phyloP scores from a whole-genome alignment of 2,888 invertebrate genomes.

The Belgica antarctica region DNA sequence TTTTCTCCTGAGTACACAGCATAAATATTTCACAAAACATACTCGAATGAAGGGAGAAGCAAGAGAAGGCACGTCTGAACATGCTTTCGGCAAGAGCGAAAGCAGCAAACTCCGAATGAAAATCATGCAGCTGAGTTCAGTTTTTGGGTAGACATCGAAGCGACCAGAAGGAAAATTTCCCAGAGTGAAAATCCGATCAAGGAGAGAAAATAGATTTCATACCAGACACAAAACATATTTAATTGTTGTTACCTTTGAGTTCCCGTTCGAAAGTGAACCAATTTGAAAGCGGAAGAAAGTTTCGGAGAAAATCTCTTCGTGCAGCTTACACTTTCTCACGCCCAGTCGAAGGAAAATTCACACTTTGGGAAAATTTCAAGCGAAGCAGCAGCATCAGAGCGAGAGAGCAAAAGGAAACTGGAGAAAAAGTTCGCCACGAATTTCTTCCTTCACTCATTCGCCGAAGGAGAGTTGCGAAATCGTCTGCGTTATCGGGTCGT shows the following conservation, averaged over 20 bases:
- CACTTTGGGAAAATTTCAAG: background rate
- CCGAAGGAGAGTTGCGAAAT: slow-evolving; percentile 5
- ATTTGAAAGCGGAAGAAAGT: background rate
- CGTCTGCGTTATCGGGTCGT: background rate
- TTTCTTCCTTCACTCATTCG: no score
- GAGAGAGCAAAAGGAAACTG: slow-evolving; percentile 7
- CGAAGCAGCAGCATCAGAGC: background rate
- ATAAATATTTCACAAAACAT: background rate
- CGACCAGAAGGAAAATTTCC: slow-evolving; percentile 16
- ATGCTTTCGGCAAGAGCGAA: no score
- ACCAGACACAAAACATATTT: background rate
- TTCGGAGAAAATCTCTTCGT: background rate
- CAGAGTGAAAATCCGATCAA: background rate
- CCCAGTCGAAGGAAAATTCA: background rate
- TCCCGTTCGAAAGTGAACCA: background rate
- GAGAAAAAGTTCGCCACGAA: no score
- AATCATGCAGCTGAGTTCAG: slow-evolving; percentile 15
- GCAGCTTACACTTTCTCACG: background rate
- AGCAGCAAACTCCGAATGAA: background rate
- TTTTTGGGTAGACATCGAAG: slow-evolving; percentile 32
- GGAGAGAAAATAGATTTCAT: background rate
- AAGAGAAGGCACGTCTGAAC: no score
- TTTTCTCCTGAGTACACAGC: background rate
- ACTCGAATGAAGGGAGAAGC: no score
- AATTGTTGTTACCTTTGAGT: background rate